Evolutionary conservation across 2,113 vertebrate species (phyloP).

Genomic region (Tonatia bakeri): DNA sequence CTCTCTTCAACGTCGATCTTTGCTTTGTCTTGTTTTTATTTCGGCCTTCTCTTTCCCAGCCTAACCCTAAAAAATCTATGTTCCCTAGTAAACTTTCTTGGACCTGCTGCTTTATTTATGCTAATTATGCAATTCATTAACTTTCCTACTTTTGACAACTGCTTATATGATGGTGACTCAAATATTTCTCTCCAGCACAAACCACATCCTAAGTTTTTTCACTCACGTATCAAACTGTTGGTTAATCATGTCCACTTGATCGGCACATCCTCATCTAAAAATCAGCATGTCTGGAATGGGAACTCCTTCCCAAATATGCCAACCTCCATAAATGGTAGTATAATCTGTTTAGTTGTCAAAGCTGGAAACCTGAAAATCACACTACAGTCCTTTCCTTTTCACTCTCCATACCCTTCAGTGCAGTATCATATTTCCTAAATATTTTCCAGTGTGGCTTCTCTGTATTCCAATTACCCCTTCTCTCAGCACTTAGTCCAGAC

Average conservation of each 20-base stretch:
- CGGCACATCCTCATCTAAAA: neutral
- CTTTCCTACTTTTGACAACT: neutral
- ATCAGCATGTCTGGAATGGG: neutral
- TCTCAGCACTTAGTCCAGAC: neutral
- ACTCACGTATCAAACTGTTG: neutral
- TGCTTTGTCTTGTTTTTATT: neutral
- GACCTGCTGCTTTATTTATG: neutral
- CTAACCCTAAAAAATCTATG: neutral
- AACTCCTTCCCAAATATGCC: neutral
- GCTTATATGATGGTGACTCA: neutral
- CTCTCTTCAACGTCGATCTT: neutral
- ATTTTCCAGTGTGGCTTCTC: neutral
- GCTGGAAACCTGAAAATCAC: neutral
- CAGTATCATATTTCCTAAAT: neutral
- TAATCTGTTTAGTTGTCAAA: neutral
- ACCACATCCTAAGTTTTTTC: neutral
- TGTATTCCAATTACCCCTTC: neutral
- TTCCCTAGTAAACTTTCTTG: neutral
- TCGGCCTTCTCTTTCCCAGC: neutral
- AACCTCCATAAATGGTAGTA: neutral
- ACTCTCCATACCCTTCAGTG: neutral
- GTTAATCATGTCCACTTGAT: neutral
- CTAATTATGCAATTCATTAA: neutral
- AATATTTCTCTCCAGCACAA: neutral
- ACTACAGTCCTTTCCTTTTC: neutral